These are phyloP conservation scores for Anser cygnoides DNA, from an alignment of 2,113 vertebrate species.

Conservation along the genomic window DNA sequence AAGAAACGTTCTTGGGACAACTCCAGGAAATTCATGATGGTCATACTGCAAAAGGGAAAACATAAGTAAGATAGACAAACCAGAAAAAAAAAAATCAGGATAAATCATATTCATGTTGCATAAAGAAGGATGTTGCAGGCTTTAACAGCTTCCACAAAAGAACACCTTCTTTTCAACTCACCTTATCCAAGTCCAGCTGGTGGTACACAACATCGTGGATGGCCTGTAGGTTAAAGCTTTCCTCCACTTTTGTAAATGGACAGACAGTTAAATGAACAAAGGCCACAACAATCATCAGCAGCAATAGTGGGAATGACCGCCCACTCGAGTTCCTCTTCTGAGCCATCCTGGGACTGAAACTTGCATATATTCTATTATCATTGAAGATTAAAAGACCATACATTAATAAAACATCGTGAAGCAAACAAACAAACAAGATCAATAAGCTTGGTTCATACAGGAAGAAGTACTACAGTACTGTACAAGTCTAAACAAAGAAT, in stretches of 20 bases:
- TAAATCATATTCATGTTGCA: background rate
- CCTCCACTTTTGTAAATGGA: constrained; percentile 95
- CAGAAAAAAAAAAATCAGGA: background rate
- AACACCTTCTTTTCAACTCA: constrained; percentile 6
- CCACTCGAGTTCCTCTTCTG: constrained; percentile 70
- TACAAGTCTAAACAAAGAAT: background rate
- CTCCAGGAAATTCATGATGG: constrained; percentile 94
- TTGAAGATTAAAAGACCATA: background rate
- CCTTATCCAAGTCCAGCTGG: constrained; percentile 86
- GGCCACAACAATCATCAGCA: constrained; percentile 75
- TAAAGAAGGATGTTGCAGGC: background rate
- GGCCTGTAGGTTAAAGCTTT: constrained; percentile 96
- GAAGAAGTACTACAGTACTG: background rate
- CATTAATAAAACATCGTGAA: background rate
- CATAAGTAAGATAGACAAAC: background rate
- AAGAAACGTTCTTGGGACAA: constrained; percentile 93
- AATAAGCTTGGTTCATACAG: background rate
- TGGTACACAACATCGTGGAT: constrained; percentile 91
- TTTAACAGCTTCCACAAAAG: background rate
- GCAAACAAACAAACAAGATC: background rate
- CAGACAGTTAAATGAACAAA: constrained; percentile 85
- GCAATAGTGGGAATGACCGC: constrained; percentile 57
- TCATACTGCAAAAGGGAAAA: constrained; percentile 85
- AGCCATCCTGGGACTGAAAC: constrained; percentile 75
- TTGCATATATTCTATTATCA: background rate